Evolutionary conservation across 2,113 vertebrate genomes (phyloP), one percentile per base, ranked within the genome.

Genomic region (Paradoxurus hermaphroditus): DNA sequence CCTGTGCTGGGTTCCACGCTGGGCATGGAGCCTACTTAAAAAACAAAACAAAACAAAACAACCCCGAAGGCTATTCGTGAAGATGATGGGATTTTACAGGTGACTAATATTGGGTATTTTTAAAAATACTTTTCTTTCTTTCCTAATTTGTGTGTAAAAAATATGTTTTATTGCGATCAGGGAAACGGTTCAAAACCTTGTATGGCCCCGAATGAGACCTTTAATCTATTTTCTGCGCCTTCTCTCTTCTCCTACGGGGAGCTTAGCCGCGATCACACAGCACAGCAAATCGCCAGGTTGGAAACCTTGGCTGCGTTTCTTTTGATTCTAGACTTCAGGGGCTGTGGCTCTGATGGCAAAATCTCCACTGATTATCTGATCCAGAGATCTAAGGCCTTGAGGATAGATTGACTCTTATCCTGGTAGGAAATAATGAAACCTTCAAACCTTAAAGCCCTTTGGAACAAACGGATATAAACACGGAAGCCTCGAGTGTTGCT

Each of bases 281-380:
- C 49, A 27, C 2, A 70, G 70, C 51, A 89, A 82, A 44, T 86
- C 2, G 1, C 62, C 91, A 72, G 70, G 36, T 31, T 72, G 70
- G 85, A 95, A 87, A 81, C 46, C 39, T 44, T 51, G 70, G 87
- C 59, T 65, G 34, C 3, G 10, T 86, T 39, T 82, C 83, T 72
- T 91, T 91, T 94, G 86, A 96, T 93, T 72, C 67, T 91, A 86
- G 91, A 68, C 91, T 89, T 97, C 83, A 89, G 78, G 78, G 73
- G 78, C 82, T 91, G 7, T 83, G 91, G 18, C 67, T 95, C 31
- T 79, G 23, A 59, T 89, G 81, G 21, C n/a, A 78, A 83, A 91
- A 19, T 13, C 25, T 86, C 51, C 34, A 19, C 68, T 86, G 79
- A 84, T 77, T 49, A 94, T 90, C 90, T 96, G 91, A 39, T 85